Conservation (phyloP, 1,140 invertebrate genomes). For the Psilanteris sp. region DNA sequence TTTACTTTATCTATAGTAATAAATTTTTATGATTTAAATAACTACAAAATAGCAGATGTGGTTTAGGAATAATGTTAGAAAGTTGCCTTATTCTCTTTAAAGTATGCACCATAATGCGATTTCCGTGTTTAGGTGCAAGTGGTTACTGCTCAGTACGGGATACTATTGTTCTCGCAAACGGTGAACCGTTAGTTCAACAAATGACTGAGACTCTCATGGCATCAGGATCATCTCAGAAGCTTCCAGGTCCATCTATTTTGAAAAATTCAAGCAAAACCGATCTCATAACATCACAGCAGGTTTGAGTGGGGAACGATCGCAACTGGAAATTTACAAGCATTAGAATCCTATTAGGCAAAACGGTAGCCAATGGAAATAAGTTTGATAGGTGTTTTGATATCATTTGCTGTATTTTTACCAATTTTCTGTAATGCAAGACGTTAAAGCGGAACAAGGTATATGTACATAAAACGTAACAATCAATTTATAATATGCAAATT, state of each 20-base stretch:
- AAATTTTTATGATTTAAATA: too few species aligned
- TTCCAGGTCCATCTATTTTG: conserved; percentile 80
- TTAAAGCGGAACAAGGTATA: conserved; percentile 19
- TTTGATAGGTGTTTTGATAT: conserved; percentile 50
- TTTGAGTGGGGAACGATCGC: conserved; percentile 65
- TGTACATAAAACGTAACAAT: conserved; percentile 35
- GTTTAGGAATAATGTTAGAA: too few species aligned
- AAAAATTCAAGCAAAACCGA: conserved; percentile 80
- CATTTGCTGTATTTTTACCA: conserved; percentile 48
- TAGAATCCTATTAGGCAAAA: conserved; percentile 5
- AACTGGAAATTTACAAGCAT: conserved; percentile 2
- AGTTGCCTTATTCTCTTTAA: too few species aligned
- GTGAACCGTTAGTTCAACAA: conserved; percentile 79
- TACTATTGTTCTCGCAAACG: conserved; percentile 82
- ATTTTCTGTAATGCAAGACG: conserved; percentile 40
- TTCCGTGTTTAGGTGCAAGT: conserved; percentile 53
- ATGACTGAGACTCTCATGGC: conserved; percentile 47
- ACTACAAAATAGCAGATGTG: too few species aligned
- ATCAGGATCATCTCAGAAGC: conserved; percentile 69
- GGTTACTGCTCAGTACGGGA: conserved; percentile 80
- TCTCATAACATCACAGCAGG: conserved; percentile 76
- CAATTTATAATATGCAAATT: conserved; percentile 42
- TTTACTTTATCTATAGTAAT: too few species aligned
- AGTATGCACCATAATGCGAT: too few species aligned
- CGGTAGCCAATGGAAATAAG: conserved; percentile 29